A percentile compares a stretch with the other conserved stretches of the same genome.
Evolutionary conservation across 2,113 vertebrate species (phyloP).

Genomic region (Motacilla alba): DNA sequence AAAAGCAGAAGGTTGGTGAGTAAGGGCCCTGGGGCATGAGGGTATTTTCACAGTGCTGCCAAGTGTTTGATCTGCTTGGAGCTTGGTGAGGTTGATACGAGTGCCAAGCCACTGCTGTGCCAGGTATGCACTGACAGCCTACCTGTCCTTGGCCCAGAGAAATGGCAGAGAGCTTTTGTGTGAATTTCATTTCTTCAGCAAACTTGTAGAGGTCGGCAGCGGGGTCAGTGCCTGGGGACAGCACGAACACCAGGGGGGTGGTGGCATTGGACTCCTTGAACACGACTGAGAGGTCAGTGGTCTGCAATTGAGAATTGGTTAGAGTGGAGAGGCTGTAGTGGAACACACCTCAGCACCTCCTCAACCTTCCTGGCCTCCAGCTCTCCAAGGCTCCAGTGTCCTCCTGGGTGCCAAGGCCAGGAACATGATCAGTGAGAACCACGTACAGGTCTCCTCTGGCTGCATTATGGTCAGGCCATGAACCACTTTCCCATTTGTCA

Average conservation of each 20-base stretch:
- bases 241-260: constrained; percentile 85
- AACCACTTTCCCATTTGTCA: background rate
- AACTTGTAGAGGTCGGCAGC: constrained; percentile 90
- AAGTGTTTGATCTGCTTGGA: background rate
- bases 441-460: background rate
- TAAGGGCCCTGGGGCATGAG: background rate
- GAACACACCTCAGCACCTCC: background rate
- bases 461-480: background rate
- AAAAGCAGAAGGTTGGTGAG: background rate
- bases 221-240: constrained; percentile 88
- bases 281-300: constrained; percentile 79
- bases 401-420: background rate
- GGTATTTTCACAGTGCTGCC: background rate
- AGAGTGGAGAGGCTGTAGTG: background rate
- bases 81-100: background rate
- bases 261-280: constrained; percentile 82
- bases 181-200: constrained; percentile 89
- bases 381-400: fast-evolving
- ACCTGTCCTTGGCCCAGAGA: constrained; percentile 93
- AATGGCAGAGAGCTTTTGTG: constrained; percentile 86
- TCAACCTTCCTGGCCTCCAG: background rate
- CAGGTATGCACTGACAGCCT: background rate
- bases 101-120: background rate
- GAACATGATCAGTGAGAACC: background rate
- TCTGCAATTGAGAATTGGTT: constrained; percentile 65